These are phyloP conservation scores for Eutolmus rufibarbis DNA, from an alignment of 2,888 invertebrate genomes.

Conservation along the genomic window DNA sequence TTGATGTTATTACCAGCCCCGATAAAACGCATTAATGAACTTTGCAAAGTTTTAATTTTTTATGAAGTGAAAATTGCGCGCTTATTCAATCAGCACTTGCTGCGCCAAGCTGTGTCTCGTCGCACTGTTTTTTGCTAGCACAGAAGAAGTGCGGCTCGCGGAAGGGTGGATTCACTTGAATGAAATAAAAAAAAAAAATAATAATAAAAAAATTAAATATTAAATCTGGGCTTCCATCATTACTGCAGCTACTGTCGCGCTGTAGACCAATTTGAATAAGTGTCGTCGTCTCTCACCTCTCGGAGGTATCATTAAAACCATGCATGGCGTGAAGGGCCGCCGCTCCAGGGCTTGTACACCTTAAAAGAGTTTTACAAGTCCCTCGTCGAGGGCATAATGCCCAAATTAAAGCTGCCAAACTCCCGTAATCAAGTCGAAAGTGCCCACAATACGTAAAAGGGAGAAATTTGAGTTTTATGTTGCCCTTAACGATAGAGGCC, in stretches of 20 bases:
- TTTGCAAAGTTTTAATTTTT: not conserved
- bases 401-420: conserved; percentile 46
- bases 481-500: conserved; percentile 34
- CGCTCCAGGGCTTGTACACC: conserved; percentile 13
- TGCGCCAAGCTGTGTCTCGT: not conserved
- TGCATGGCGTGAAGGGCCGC: not conserved
- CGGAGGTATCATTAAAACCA: conserved; percentile 39
- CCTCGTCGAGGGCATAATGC: conserved; percentile 11
- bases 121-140: not conserved
- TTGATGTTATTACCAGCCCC: not conserved
- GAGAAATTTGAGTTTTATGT: conserved; percentile 43
- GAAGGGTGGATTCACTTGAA: not conserved
- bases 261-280: conserved; percentile 38
- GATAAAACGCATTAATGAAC: not conserved
- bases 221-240: not conserved
- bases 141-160: not conserved
- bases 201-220: no score
- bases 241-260: not conserved
- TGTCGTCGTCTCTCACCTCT: conserved; percentile 24
- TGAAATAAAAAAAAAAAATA: not conserved
- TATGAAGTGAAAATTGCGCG: not conserved
- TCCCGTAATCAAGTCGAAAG: conserved; percentile 45
- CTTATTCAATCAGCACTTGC: conserved; percentile 2
- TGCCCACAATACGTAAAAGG: conserved; percentile 42
- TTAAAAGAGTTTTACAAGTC: conserved; percentile 32